Conservation (phyloP, 35 echinoderm and acorn worm genomes). For the Diadema setosum region DNA sequence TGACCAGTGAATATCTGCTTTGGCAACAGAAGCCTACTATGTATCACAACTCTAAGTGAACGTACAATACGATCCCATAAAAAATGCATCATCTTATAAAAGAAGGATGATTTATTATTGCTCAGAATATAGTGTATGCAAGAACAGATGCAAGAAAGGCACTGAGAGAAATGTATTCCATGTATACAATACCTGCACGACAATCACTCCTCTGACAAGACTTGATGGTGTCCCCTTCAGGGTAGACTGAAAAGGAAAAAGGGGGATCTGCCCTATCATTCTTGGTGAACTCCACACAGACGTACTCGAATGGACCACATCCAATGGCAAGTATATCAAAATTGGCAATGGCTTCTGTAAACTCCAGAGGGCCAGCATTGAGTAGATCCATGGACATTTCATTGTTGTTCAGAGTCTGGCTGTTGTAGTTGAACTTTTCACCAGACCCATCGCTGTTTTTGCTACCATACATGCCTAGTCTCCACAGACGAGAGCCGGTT, state of each 20-base stretch:
- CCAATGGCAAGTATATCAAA: slow-evolving; percentile 93
- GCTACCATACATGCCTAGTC: slow-evolving; percentile 74
- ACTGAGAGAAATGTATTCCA: no score
- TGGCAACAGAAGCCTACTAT: no score
- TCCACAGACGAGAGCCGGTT: slow-evolving; percentile 69
- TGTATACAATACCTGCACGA: slow-evolving; percentile 38
- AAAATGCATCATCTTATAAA: no score
- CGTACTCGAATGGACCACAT: slow-evolving; percentile 73
- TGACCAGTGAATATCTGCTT: no score
- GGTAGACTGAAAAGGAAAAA: slow-evolving; percentile 57
- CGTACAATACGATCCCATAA: no score
- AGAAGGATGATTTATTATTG: no score
- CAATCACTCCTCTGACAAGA: slow-evolving; percentile 44
- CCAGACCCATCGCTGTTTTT: slow-evolving; percentile 61
- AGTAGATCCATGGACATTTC: slow-evolving; percentile 16
- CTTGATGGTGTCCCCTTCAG: slow-evolving; percentile 30
- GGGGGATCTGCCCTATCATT: slow-evolving; percentile 40
- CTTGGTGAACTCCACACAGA: slow-evolving; percentile 93
- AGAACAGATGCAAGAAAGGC: no score
- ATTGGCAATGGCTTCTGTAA: slow-evolving; percentile 25
- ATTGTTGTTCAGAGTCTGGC: slow-evolving; percentile 49
- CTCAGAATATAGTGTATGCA: no score
- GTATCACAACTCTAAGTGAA: no score
- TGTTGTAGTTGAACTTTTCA: slow-evolving; percentile 72
- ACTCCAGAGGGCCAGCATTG: slow-evolving; percentile 11